Evolutionary conservation across 1,140 invertebrate genomes (phyloP).

Genomic region (Maconellicoccus hirsutus): DNA sequence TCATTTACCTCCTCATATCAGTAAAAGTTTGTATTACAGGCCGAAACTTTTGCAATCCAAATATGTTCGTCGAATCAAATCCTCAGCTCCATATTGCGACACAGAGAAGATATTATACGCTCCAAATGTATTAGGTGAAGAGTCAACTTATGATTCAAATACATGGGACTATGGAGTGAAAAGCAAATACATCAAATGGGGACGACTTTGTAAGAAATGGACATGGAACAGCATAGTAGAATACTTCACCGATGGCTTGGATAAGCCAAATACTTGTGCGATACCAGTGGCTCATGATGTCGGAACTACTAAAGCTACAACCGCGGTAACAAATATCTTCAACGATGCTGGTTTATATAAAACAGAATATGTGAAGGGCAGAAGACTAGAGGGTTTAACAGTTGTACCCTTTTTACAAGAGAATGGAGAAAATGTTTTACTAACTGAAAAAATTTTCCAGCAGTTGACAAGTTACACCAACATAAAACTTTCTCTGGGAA

Average conservation of each 20-base stretch:
- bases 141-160: slow-evolving; percentile 2
- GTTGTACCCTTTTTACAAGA: background rate
- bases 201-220: background rate
- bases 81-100: background rate
- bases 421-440: background rate
- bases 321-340: background rate
- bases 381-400: background rate
- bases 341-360: background rate
- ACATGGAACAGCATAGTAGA: background rate
- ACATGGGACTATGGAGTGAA: background rate
- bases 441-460: background rate
- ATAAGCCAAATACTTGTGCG: background rate
- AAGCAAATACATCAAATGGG: background rate
- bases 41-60: background rate
- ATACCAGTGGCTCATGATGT: background rate
- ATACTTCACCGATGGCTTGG: background rate
- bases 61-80: background rate
- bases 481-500: background rate
- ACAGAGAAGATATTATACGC: background rate
- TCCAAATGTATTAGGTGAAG: background rate
- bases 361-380: background rate
- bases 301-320: background rate
- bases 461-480: background rate
- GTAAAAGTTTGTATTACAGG: slow-evolving; percentile 6
- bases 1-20: background rate